Base-by-base conservation (phyloP, 1,140 invertebrate species). In the Drosophila kikkawai region DNA sequence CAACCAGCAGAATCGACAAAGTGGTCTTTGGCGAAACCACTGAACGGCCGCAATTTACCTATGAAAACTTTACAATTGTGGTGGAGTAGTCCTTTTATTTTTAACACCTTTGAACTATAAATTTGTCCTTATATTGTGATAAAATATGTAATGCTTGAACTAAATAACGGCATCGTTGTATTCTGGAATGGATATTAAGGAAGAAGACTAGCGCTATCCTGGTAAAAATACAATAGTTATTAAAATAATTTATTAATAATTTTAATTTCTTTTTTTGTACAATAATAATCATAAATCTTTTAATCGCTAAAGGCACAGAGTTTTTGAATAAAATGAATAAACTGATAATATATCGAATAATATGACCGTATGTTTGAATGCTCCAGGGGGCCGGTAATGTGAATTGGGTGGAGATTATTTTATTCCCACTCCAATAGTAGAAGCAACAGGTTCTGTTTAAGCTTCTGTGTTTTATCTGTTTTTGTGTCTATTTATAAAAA, bases 1-100 rank as follows among this genome's bases (percentile, higher is more conserved):
- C 85, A 4, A 90, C 81, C 3, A 90, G 85, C 39, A 76, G 86
- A 15, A 90, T 90, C 17, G 85, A 90, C 51, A 90, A 82, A 47
- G 79, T 75, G 39, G 45, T 85, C 11, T 90, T 90, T 45, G 44
- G 70, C 7, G 59, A 59, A 19, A 75, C 47, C 1, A 12, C 8
- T 8, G 45, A 69, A 29, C 12, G 69, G 12, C 0, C 41, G 0
- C 7, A 42, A 0, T 86, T 60, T 47, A 79, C 65, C 1, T 91
- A 44, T 41, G 13, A 29, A 1, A 64, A 53, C 11, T 90, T 90
- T 51, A 41, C 26, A 8, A 85, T 90, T 17, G 1, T 58, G 9
- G 4, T 45, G 41, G 66, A 79, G 3, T 73, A 67, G 51, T 42
- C 7, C 6, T 36, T 32, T 0, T 56, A 26, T 39, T 7, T n/a